Evolutionary conservation across 2,797 vertebrate species (phyloP).

Genomic region (Saguinus oedipus): DNA sequence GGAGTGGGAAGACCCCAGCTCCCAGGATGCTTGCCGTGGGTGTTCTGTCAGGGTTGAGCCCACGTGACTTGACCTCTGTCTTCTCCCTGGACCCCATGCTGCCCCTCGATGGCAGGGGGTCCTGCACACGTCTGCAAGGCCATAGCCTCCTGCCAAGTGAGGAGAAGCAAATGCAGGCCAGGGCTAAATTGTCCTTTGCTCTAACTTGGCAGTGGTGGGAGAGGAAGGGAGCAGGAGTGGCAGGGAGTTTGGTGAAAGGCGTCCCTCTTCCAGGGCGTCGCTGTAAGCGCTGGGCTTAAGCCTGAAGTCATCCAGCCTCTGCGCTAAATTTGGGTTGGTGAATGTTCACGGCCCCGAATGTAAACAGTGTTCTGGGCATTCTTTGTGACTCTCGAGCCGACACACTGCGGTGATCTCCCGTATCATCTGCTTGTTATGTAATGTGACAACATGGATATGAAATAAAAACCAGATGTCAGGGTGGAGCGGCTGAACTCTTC

Average conservation of each 20-base stretch:
- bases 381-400: conserved; percentile 48
- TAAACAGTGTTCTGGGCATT: conserved; percentile 57
- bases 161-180: background rate
- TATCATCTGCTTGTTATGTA: conserved; percentile 82
- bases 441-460: conserved; percentile 74
- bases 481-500: conserved; percentile 65
- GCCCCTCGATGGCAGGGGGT: background rate
- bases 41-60: background rate
- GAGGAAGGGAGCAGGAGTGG: background rate
- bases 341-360: conserved; percentile 51
- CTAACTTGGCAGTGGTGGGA: fast-evolving
- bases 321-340: background rate
- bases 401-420: conserved; percentile 42
- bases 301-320: fast-evolving
- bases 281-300: background rate
- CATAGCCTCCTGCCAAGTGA: background rate
- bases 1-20: too few species aligned
- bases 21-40: fast-evolving
- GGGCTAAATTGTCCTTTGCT: fast-evolving
- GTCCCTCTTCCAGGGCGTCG: background rate
- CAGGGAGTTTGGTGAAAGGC: fast-evolving
- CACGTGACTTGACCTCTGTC: background rate
- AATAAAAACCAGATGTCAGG: conserved; percentile 84
- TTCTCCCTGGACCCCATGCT: background rate
- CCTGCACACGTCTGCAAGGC: fast-evolving